These are phyloP conservation scores for Epinephelus cyanopodus DNA, from an alignment of 2,113 vertebrate species.

Conservation along the genomic window DNA sequence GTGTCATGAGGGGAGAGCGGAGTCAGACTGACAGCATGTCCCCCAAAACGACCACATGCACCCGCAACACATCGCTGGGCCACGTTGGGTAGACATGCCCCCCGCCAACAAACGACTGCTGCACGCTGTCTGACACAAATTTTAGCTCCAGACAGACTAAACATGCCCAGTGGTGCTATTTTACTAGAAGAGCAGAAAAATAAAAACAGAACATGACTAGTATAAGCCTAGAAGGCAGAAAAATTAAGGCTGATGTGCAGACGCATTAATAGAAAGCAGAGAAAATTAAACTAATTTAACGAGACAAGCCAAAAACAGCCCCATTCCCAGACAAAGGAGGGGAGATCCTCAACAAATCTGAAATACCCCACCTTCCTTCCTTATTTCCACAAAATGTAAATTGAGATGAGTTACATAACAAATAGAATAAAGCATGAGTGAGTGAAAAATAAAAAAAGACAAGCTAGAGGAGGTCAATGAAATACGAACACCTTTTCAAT, in stretches of 20 bases:
- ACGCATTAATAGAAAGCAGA: constrained; percentile 1
- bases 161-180: constrained; percentile 31
- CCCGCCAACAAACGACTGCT: constrained; percentile 38
- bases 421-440: background rate
- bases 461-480: background rate
- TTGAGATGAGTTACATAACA: background rate
- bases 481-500: constrained; percentile 20
- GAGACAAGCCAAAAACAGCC: constrained; percentile 7
- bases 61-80: constrained; percentile 21
- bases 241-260: background rate
- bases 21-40: constrained; percentile 61
- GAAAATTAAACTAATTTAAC: constrained; percentile 1
- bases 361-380: background rate
- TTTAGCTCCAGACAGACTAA: constrained; percentile 49
- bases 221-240: background rate
- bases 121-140: constrained; percentile 48
- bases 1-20: constrained; percentile 40
- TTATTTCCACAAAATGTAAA: background rate
- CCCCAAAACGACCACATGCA: constrained; percentile 4
- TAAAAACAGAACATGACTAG: constrained; percentile 16
- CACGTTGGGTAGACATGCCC: background rate
- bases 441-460: constrained; percentile 2
- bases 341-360: background rate
- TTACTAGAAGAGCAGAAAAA: constrained; percentile 12
- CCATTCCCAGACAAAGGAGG: background rate